Conservation (phyloP, 2,113 vertebrate species). For the Misgurnus mizolepis region DNA sequence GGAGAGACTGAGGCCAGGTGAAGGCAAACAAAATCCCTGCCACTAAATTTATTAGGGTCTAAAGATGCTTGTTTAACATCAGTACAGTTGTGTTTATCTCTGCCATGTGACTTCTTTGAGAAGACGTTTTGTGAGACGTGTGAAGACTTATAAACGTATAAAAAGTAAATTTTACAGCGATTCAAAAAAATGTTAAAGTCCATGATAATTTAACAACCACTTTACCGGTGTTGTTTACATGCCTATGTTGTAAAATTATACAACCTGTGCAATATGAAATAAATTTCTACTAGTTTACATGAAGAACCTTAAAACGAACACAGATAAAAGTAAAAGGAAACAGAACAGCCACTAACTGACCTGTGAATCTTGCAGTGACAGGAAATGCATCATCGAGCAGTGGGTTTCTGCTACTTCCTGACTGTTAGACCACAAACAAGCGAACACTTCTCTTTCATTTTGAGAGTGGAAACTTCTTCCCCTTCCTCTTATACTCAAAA, state of each 20-base stretch:
- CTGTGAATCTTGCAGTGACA: conserved; percentile 73
- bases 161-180: no score
- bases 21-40: not conserved
- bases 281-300: not conserved
- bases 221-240: not conserved
- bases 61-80: conserved; percentile 12
- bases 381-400: conserved; percentile 76
- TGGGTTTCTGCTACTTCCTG: conserved; percentile 78
- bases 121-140: not conserved
- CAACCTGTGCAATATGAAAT: not conserved
- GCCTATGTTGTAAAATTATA: not conserved
- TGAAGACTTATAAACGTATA: no score
- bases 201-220: no score
- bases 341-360: conserved; percentile 72
- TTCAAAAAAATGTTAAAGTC: no score
- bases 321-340: conserved; percentile 50
- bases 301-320: conserved; percentile 34
- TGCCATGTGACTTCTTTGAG: not conserved
- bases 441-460: conserved; percentile 69
- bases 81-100: not conserved
- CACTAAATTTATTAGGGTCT: conserved; percentile 8
- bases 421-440: conserved; percentile 82
- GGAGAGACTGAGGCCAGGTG: conserved; percentile 14
- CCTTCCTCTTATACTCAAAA: conserved; percentile 62
- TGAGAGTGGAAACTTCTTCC: conserved; percentile 72